Evolutionary conservation across 2,113 vertebrate genomes (phyloP), one percentile per base, ranked within the genome.

Genomic region (Ictidomys tridecemlineatus): DNA sequence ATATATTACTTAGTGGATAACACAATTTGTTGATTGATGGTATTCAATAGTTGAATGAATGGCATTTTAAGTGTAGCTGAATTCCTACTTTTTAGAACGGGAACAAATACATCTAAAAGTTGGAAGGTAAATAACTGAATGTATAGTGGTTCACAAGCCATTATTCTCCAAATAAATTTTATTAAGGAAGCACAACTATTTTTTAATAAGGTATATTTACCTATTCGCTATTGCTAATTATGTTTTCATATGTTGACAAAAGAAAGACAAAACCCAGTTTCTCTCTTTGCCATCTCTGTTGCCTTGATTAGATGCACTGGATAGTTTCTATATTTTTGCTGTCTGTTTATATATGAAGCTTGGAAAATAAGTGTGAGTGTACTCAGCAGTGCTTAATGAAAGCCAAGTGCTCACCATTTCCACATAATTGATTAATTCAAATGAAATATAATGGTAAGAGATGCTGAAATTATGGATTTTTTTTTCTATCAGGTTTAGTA

Each of bases 81-180:
- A 94, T 98, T 98, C 98, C 95, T 95, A 67, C 97, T 98, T 97
- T 98, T 95, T 95, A 97, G 39, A 93, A 96, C 95, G 93, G 93
- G 91, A 90, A 94, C 80, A 95, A 63, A 91, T 77, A 82, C 56
- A 96, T 96, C 97, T 97, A 98, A 95, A 98, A 96, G 96, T 95
- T 96, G 96, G 84, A 89, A 94, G 80, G 88, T 93, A 98, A 97
- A 97, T 96, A 98, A 97, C 84, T 97, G 96, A 98, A 96, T 95
- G 84, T 56, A 69, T 18, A 77, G n/a, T 67, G 34, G 17, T 67
- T 63, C 4, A 30, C 30, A 63, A 63, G 7, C 61, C 61, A 28
- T 24, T 53, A n/a, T 39, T 26, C 39, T 37, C 72, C 14, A 80
- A 58, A 89, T 80, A 61, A 32, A 93, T 74, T 90, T 87, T 84